phyloP scores from a whole-genome alignment of 1,140 invertebrate genomes.

The Heliothis subflexa region DNA sequence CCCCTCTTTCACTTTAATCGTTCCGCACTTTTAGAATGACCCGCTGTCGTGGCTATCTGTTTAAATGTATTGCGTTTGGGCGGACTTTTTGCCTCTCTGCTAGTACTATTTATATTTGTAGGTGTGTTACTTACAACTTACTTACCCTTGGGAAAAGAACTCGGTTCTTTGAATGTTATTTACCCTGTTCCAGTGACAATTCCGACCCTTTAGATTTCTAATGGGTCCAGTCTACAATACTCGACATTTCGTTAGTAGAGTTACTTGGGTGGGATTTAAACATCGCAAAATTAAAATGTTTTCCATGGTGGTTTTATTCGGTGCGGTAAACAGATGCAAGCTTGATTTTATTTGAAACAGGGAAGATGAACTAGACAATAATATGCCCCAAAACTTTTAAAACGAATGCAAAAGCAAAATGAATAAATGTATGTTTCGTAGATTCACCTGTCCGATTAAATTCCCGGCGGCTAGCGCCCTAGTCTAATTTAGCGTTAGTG shows the following conservation, averaged over 20 bases:
- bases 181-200: background rate
- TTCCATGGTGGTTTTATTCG: background rate
- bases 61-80: conserved; percentile 26
- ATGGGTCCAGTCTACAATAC: too few species aligned
- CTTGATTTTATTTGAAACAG: background rate
- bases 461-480: conserved; percentile 67
- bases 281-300: background rate
- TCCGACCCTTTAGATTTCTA: too few species aligned
- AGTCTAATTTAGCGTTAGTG: conserved; percentile 77
- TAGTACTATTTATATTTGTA: conserved; percentile 4
- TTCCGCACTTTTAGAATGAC: conserved; percentile 53
- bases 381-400: conserved; percentile 24
- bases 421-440: conserved; percentile 54
- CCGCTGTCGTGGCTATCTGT: conserved; percentile 17
- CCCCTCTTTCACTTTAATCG: conserved; percentile 62
- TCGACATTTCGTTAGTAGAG: too few species aligned
- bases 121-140: conserved; percentile 4
- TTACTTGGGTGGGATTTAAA: too few species aligned
- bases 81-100: conserved; percentile 11
- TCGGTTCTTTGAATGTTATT: background rate
- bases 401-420: conserved; percentile 44
- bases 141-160: background rate
- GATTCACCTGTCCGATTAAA: conserved; percentile 74
- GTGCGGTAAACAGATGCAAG: background rate
- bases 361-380: conserved; percentile 19